Evolutionary conservation across 2,888 invertebrate genomes (phyloP).

Genomic region (Tetranychus truncatus): DNA sequence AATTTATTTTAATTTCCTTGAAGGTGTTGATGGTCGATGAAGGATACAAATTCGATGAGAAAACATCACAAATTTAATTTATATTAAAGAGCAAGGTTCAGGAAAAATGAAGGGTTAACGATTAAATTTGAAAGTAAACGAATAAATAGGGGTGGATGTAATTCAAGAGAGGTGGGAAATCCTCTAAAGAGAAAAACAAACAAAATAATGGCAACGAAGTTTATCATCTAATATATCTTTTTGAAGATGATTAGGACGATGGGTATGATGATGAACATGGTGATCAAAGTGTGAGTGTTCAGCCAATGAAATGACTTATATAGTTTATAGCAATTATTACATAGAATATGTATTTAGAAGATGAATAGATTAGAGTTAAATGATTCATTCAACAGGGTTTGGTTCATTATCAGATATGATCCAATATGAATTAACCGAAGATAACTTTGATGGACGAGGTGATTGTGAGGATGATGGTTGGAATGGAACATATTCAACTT

Average conservation of each 20-base stretch:
- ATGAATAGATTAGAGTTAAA: background rate
- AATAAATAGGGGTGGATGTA: background rate
- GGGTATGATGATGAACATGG: background rate
- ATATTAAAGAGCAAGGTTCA: no score
- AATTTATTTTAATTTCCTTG: no score
- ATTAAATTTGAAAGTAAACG: background rate
- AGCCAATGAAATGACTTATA: background rate
- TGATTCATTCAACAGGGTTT: background rate
- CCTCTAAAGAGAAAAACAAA: background rate
- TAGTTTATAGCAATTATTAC: background rate
- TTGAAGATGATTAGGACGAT: background rate
- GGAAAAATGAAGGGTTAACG: no score
- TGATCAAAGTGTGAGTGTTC: background rate
- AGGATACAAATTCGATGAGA: no score
- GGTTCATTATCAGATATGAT: background rate
- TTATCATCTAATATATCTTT: background rate
- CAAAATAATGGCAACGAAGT: background rate
- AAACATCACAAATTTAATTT: no score
- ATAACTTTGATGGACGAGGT: background rate
- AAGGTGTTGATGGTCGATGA: no score
- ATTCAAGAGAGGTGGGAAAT: no score
- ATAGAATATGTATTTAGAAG: background rate
- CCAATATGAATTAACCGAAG: background rate
- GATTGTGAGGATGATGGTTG: background rate
- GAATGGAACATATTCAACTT: conserved; percentile 8